Evolutionary conservation across 2,797 vertebrate species (phyloP), one percentile per base, ranked within the genome.

Genomic region (Dryobates pubescens): DNA sequence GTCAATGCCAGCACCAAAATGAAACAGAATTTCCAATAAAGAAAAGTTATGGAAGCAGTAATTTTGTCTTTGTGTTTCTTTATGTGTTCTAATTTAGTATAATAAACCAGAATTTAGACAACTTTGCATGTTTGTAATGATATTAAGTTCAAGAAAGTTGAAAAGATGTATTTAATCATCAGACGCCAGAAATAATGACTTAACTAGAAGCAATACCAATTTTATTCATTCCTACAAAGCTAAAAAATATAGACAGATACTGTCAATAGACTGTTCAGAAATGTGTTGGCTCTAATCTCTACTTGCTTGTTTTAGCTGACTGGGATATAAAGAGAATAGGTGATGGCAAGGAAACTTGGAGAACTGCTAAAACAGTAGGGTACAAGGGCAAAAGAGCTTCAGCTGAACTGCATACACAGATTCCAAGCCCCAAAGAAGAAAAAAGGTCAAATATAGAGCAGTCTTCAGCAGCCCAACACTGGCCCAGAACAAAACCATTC

Each of bases 1-100:
- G 72, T 63, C 90, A 87, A 75, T 70, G 20, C 30, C 4, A 80
- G 47, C 36, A 84, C 32, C 70, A 64, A 78, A 88, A 90, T 20
- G 8, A 91, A 89, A 45, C 26, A 57, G 58, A 22, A 47, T 81
- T 47, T 19, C 70, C 53, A 68, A 89, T 9, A 75, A 61, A 74
- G 18, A 72, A 92, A 71, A 47, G 19, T 29, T n/a, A 75, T 13
- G 19, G 29, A 82, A 68, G 26, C 7, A 6, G 8, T 22, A 7
- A 68, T 43, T 75, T 61, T 61, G 8, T 4, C 9, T 32, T 59
- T n/a, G 94, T 15, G 57, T 38, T 69, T 88, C 59, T 65, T 88
- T 32, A n/a, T 38, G 59, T 17, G 6, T n/a, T 77, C 64, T 49
- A 49, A 19, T 1, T 72, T 77, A 29, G 14, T 47, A 58, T 17